Evolutionary conservation across 1,140 invertebrate species (phyloP).

Genomic region (Drosophila malerkotliana): DNA sequence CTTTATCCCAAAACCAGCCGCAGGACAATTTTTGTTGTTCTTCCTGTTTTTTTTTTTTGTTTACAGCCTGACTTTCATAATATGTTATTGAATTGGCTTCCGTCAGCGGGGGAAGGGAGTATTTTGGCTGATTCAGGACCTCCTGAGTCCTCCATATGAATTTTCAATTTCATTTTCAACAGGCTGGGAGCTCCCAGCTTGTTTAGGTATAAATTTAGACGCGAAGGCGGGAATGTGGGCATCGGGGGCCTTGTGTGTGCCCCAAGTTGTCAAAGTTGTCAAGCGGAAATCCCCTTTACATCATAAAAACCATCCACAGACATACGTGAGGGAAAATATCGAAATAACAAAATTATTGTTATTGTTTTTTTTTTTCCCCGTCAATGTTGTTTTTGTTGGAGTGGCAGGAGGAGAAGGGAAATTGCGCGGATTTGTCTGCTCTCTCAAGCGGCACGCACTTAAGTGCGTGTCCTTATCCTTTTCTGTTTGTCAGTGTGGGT

Average conservation of each 20-base stretch:
- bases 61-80: slow-evolving; percentile 46
- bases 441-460: slow-evolving; percentile 65
- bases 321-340: slow-evolving; percentile 69
- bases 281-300: slow-evolving; percentile 78
- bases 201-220: slow-evolving; percentile 67
- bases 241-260: slow-evolving; percentile 10
- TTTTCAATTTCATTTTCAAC: slow-evolving; percentile 80
- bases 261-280: slow-evolving; percentile 80
- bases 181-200: slow-evolving; percentile 30
- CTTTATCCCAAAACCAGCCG: slow-evolving; percentile 28
- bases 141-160: slow-evolving; percentile 62
- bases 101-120: slow-evolving; percentile 1
- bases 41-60: not conserved
- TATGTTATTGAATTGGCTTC: slow-evolving; percentile 72
- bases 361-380: slow-evolving; percentile 55
- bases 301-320: slow-evolving; percentile 62
- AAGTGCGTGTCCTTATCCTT: slow-evolving; percentile 47
- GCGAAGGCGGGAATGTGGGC: slow-evolving; percentile 21
- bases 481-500: slow-evolving; percentile 1
- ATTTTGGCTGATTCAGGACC: slow-evolving; percentile 17
- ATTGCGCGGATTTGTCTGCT: slow-evolving; percentile 70
- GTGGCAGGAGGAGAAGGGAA: slow-evolving; percentile 30
- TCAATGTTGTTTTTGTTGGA: not conserved
- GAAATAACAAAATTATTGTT: slow-evolving; percentile 83
- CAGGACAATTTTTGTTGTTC: slow-evolving; percentile 57